Evolutionary conservation across 2,113 vertebrate species (phyloP).

Genomic region (Meles meles): DNA sequence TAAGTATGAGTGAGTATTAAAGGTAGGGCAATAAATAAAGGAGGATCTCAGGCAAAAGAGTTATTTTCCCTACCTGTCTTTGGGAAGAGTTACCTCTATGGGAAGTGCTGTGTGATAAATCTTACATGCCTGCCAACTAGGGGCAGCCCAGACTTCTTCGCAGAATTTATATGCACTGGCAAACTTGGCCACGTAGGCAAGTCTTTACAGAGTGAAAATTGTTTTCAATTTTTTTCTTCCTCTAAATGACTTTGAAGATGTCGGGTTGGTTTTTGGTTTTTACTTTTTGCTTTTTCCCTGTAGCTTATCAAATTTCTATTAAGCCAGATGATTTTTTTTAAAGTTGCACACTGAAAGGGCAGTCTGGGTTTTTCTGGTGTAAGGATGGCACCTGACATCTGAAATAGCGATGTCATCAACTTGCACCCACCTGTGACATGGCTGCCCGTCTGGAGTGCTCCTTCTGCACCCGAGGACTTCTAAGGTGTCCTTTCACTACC

Average conservation of each 20-base stretch:
- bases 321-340: not conserved
- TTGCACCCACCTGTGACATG: fast-evolving
- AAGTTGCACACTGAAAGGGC: not conserved
- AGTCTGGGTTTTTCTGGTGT: not conserved
- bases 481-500: not conserved
- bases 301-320: not conserved
- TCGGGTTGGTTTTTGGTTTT: not conserved
- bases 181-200: not conserved
- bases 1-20: not conserved
- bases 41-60: not conserved
- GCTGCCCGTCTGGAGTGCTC: not conserved
- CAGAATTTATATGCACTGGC: not conserved
- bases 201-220: not conserved
- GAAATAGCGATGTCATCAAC: not conserved
- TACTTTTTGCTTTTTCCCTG: not conserved
- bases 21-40: not conserved
- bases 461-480: not conserved
- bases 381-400: not conserved
- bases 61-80: not conserved
- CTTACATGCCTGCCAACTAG: not conserved
- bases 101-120: not conserved
- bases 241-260: not conserved
- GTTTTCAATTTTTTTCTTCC: not conserved
- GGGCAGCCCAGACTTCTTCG: not conserved
- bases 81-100: not conserved